phyloP scores from a whole-genome alignment of 1,140 invertebrate genomes.

The Tetragonula clypearis region DNA sequence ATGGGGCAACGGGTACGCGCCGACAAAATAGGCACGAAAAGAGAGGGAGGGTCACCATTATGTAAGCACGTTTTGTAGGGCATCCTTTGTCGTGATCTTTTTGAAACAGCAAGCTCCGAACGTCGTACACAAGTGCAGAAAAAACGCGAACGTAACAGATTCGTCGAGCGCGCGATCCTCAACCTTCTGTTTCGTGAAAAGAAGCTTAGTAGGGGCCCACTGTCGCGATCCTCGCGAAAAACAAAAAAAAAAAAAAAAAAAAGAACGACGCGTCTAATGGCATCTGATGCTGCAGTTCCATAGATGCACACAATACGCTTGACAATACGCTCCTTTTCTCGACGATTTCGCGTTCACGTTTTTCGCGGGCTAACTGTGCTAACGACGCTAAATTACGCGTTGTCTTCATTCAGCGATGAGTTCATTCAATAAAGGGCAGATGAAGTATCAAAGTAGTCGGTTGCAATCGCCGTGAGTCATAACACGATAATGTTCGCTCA shows the following conservation, averaged over 20 bases:
- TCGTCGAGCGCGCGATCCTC: not conserved
- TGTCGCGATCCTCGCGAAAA: not conserved
- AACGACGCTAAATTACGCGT: not conserved
- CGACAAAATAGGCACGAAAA: slow-evolving; percentile 2
- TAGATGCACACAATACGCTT: not conserved
- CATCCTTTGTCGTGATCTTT: slow-evolving; percentile 46
- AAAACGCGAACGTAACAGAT: slow-evolving; percentile 42
- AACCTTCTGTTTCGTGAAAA: not conserved
- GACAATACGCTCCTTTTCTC: not conserved
- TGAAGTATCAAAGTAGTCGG: not conserved
- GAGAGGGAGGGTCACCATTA: not conserved
- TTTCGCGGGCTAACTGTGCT: not conserved
- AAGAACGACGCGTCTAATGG: slow-evolving; percentile 1
- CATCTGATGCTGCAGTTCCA: slow-evolving; percentile 5
- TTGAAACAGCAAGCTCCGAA: slow-evolving; percentile 41
- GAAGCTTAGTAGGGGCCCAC: not conserved
- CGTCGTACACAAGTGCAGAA: slow-evolving; percentile 27
- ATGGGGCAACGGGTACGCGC: not conserved
- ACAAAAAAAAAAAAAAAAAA: no score
- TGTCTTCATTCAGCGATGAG: not conserved
- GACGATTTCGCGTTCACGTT: not conserved
- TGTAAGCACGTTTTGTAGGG: slow-evolving; percentile 29
- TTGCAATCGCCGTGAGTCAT: not conserved
- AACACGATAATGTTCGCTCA: not conserved
- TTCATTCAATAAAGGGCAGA: not conserved